phyloP scores from a whole-genome alignment of 2,113 vertebrate species.

The Chloroceryle aenea region DNA sequence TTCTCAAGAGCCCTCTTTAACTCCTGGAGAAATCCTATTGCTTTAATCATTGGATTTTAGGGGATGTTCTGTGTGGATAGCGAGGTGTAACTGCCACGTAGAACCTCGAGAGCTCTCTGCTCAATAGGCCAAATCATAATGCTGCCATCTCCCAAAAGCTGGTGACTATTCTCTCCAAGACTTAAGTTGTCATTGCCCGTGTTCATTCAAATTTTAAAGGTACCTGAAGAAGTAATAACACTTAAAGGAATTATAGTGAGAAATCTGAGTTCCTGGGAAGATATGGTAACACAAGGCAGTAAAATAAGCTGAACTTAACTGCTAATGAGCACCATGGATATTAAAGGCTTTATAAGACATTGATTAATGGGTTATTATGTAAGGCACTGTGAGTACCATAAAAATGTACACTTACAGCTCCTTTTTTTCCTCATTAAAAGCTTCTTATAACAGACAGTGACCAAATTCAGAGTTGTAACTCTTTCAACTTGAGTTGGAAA shows the following conservation, averaged over 20 bases:
- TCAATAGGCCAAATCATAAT: neutral
- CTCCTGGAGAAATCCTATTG: neutral
- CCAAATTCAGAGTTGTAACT: neutral
- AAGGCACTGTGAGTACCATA: neutral
- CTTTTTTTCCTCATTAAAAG: neutral
- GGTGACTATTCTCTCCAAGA: neutral
- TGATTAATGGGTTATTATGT: neutral
- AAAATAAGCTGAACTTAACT: neutral
- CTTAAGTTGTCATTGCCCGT: neutral
- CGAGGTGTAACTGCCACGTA: neutral
- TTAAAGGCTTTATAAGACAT: neutral
- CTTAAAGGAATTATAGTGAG: neutral
- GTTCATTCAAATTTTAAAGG: neutral
- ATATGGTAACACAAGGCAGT: neutral
- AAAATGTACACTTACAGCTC: neutral
- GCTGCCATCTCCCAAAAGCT: neutral
- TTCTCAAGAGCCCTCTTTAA: neutral
- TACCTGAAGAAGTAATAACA: neutral
- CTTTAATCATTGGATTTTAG: neutral
- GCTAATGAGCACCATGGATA: neutral
- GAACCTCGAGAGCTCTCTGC: neutral
- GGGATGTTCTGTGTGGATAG: neutral
- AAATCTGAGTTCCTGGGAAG: neutral
- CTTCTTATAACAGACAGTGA: neutral
- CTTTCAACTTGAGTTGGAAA: neutral